Base-by-base conservation (phyloP, 1,140 invertebrate species). In the Cepaea nemoralis region DNA sequence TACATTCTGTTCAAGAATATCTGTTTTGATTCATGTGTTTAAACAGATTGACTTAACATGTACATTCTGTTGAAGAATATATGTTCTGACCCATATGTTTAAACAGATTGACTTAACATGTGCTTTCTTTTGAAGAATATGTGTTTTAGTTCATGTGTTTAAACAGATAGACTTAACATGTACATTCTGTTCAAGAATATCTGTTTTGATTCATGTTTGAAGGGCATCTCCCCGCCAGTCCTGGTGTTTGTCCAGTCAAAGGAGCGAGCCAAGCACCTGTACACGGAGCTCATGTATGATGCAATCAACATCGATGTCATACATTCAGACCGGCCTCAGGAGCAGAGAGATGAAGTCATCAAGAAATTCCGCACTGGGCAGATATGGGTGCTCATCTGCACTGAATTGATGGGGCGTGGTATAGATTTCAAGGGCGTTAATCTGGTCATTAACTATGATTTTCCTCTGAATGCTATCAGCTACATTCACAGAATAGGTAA, bases 361-460 rank as follows among this genome's bases (percentile, higher is more conserved):
- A 94, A 94, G 83, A 94, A 94, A 84, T 99, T 99, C 91, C 94
- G 97, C 75, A 94, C 95, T 88, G 97, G 98, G 0, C 95, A 96
- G 92, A 96, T 99, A 80, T 99, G 97, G 97, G 95, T 99, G 69
- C 92, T 99, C 33, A 97, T 99, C 83, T 99, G 97, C 92, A 99
- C 98, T 8, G 98, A 99, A 91, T 92, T 99, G 27, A 96, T 99
- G 96, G 96, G 96, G 14, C 94, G 98, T 86, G 98, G 98, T 86
- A 97, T 99, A 84, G 98, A 99, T 92, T 99, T 99, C 88, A 97
- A 97, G 90, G 97, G 96, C 19, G 96, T 99, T 35, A 98, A 98
- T 93, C 92, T 99, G 6, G 97, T 99, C 37, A 94, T 99, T 80
- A 99, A 99, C 92, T 99, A 98, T 91, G 98, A 99, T 93, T 97